These are phyloP conservation scores for Phymastichus coffea DNA, from an alignment of 1,140 invertebrate species.

Conservation along the genomic window DNA sequence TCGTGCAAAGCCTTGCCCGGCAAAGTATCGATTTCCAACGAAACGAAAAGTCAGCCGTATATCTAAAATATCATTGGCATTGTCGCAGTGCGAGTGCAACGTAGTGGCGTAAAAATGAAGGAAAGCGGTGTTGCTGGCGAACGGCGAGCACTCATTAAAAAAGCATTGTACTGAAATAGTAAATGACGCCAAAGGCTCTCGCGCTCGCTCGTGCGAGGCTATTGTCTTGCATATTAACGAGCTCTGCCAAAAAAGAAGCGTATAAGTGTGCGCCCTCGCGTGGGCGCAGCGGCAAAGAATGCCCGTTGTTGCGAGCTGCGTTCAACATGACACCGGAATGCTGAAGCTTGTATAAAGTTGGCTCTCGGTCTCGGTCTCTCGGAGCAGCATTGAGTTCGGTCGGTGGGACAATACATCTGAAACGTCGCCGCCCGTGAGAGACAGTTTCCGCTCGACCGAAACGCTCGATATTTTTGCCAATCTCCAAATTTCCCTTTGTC, in stretches of 20 bases:
- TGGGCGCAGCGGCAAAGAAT: not conserved
- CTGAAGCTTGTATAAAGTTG: not conserved
- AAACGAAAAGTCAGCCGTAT: no score
- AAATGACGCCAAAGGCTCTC: no score
- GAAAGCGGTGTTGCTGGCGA: no score
- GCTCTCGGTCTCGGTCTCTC: not conserved
- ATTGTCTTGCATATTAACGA: not conserved
- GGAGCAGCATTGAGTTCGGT: not conserved
- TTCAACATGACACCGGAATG: slow-evolving; percentile 3
- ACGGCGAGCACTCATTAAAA: no score
- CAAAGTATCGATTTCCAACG: no score
- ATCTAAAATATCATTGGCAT: no score
- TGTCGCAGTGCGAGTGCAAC: no score
- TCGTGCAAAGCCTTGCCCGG: no score
- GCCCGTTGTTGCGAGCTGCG: not conserved
- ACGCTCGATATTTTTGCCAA: not conserved
- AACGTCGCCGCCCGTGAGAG: not conserved
- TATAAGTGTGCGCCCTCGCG: not conserved
- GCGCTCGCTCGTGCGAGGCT: not conserved
- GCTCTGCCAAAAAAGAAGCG: slow-evolving; percentile 4
- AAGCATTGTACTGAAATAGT: no score
- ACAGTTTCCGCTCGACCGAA: slow-evolving; percentile 2
- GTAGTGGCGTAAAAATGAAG: no score
- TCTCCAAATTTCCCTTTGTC: not conserved
- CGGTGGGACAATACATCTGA: not conserved